Evolutionary conservation across 2,888 invertebrate species (phyloP).

Genomic region (Drosophila kambysellisi): DNA sequence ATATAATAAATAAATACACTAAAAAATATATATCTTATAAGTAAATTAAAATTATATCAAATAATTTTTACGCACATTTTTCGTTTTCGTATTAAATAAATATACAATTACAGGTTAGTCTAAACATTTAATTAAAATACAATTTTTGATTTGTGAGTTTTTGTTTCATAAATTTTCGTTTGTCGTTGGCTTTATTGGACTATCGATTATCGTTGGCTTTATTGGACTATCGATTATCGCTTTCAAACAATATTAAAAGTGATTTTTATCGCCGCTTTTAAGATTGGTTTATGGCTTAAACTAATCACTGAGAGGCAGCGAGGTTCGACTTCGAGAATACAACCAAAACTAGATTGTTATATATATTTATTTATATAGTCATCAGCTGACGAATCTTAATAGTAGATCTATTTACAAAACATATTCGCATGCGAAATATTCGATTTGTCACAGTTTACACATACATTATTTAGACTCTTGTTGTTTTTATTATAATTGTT

Average conservation of each 20-base stretch:
- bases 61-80: slow-evolving; percentile 64
- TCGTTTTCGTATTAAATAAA: slow-evolving; percentile 45
- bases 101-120: slow-evolving; percentile 56
- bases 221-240: slow-evolving; percentile 46
- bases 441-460: slow-evolving; percentile 47
- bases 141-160: slow-evolving; percentile 64
- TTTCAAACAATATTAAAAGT: slow-evolving; percentile 20
- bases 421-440: slow-evolving; percentile 53
- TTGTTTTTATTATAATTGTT: not conserved
- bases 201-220: slow-evolving; percentile 54
- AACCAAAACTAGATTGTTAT: slow-evolving; percentile 9
- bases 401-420: slow-evolving; percentile 54
- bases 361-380: slow-evolving; percentile 4
- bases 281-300: slow-evolving; percentile 54
- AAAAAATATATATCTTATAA: slow-evolving; percentile 27
- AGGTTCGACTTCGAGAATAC: slow-evolving; percentile 73
- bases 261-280: slow-evolving; percentile 36
- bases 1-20: slow-evolving; percentile 73
- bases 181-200: slow-evolving; percentile 49
- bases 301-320: slow-evolving; percentile 84
- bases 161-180: slow-evolving; percentile 29
- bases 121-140: slow-evolving; percentile 56
- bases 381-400: slow-evolving; percentile 35
- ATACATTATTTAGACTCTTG: slow-evolving; percentile 38
- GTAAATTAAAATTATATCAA: slow-evolving; percentile 35